Conservation (phyloP, 2,888 invertebrate genomes). For the Drosophila nr. perissopoda region DNA sequence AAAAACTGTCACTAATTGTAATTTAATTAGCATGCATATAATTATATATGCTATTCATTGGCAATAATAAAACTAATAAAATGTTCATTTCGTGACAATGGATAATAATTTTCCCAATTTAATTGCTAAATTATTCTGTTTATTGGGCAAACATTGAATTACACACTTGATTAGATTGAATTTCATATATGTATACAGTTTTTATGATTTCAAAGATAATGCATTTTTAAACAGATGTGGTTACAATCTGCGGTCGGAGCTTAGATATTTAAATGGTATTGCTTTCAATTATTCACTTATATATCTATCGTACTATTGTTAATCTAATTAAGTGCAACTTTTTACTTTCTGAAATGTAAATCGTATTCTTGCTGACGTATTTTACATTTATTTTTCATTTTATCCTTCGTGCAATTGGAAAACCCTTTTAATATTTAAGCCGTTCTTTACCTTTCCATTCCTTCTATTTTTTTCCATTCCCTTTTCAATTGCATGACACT, state of each 20-base stretch:
- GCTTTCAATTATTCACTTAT: not conserved
- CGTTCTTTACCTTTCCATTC: not conserved
- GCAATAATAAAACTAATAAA: conserved; percentile 34
- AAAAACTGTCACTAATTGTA: conserved; percentile 47
- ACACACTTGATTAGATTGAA: not conserved
- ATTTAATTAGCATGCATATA: conserved; percentile 65
- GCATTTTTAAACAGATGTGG: not conserved
- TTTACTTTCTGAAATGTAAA: not conserved
- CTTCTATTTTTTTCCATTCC: conserved; percentile 8
- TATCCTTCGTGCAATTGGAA: not conserved
- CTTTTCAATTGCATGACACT: conserved; percentile 61
- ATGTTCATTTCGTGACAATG: conserved; percentile 33
- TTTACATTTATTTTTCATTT: not conserved
- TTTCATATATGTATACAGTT: not conserved
- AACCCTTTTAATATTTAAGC: not conserved
- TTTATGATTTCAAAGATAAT: not conserved
- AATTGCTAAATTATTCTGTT: conserved; percentile 26
- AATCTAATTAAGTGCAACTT: not conserved
- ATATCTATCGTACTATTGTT: not conserved
- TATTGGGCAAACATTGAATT: conserved; percentile 10
- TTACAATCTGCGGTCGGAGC: not conserved
- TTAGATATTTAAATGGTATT: not conserved
- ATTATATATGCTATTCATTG: conserved; percentile 49
- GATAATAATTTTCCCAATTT: conserved; percentile 7
- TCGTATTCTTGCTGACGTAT: not conserved